A percentile compares a stretch with the other conserved stretches of the same genome.
These are phyloP conservation scores for Calyptommatus sinebrachiatus DNA, from an alignment of 2,113 vertebrate species.

Conservation along the genomic window DNA sequence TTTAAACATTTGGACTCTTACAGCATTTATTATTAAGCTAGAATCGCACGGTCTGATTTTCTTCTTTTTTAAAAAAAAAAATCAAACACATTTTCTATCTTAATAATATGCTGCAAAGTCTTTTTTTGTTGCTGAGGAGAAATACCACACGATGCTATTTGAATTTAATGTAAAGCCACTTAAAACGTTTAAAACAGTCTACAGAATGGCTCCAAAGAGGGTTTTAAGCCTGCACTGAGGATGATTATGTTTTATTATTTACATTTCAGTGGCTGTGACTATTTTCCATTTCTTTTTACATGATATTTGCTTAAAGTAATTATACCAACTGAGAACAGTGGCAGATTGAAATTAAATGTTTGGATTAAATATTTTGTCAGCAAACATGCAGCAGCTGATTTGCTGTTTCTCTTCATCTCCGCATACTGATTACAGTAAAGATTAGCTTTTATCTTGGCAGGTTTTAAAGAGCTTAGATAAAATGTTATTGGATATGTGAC, in stretches of 20 bases:
- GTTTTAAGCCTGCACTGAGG: conserved; percentile 55
- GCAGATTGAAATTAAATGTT: conserved; percentile 86
- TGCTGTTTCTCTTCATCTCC: conserved; percentile 71
- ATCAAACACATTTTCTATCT: conserved; percentile 9
- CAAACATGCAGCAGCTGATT: conserved; percentile 80
- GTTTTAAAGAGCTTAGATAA: conserved; percentile 72
- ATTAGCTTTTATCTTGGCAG: conserved; percentile 76
- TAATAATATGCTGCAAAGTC: neutral
- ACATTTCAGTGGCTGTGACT: conserved; percentile 65
- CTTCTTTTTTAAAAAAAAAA: neutral
- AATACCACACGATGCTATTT: conserved; percentile 48
- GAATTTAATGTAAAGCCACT: conserved; percentile 65
- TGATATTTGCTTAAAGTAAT: conserved; percentile 80
- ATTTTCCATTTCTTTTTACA: conserved; percentile 68
- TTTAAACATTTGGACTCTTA: neutral
- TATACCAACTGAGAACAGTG: conserved; percentile 82
- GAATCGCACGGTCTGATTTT: neutral
- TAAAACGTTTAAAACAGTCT: conserved; percentile 65
- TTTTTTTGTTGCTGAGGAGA: conserved; percentile 20
- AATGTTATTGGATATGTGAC: conserved; percentile 62
- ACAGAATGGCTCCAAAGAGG: conserved; percentile 60
- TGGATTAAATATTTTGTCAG: conserved; percentile 86
- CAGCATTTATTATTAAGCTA: neutral
- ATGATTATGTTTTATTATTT: conserved; percentile 77
- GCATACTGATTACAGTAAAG: conserved; percentile 80